phyloP scores from a whole-genome alignment of 30 jellyfish, hydroid and myxozoan species.

The Catostylus mosaicus region DNA sequence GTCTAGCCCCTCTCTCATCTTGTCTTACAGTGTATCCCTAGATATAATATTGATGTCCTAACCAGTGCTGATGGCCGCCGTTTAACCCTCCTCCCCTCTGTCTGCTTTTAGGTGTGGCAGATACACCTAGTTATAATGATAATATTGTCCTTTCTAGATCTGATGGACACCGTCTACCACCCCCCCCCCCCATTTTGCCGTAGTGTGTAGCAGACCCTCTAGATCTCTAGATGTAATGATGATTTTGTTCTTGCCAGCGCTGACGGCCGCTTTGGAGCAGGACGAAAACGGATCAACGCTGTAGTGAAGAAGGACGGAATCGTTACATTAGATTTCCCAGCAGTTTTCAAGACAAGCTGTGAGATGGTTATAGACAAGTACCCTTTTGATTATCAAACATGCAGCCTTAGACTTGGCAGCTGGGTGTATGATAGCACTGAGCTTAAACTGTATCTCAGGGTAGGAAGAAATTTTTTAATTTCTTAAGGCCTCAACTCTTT shows the following conservation, averaged over 20 bases:
- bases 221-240: neutral
- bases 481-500: too few relatives aligned
- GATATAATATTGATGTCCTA: too few relatives aligned
- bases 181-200: neutral
- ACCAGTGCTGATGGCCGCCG: too few relatives aligned
- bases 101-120: too few relatives aligned
- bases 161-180: neutral
- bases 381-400: slow-evolving; percentile 70
- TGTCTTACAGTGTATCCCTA: too few relatives aligned
- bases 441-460: slow-evolving; percentile 50
- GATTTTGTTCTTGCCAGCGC: slow-evolving; percentile 44
- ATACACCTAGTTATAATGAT: too few relatives aligned
- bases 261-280: slow-evolving; percentile 76
- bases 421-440: slow-evolving; percentile 49
- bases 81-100: too few relatives aligned
- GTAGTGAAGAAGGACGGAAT: slow-evolving; percentile 55
- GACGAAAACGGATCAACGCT: slow-evolving; percentile 63
- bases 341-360: slow-evolving; percentile 77
- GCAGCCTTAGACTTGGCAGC: slow-evolving; percentile 72
- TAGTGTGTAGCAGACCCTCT: neutral
- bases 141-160: too few relatives aligned
- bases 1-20: too few relatives aligned
- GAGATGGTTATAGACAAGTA: slow-evolving; percentile 49
- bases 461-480: too few relatives aligned
- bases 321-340: slow-evolving; percentile 66